Evolutionary conservation across 2,797 vertebrate species (phyloP).

Genomic region (Sternarchorhynchus goeldii): DNA sequence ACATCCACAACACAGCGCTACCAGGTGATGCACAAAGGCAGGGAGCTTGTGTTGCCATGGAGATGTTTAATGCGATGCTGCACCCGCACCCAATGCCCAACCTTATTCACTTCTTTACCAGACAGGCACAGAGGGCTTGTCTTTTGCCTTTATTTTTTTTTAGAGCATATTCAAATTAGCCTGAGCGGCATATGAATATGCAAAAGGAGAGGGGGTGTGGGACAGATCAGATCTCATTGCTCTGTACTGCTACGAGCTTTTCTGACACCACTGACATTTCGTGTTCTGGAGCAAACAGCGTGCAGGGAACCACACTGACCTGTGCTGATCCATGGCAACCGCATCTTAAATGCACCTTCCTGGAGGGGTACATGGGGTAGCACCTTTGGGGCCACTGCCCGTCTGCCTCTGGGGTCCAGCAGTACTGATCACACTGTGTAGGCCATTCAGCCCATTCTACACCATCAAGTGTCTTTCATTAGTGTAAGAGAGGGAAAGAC

Average conservation of each 20-base stretch:
- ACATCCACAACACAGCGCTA: constrained; percentile 15
- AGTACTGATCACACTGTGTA: background rate
- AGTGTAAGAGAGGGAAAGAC: background rate
- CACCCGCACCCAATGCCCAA: background rate
- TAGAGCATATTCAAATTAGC: constrained; percentile 55
- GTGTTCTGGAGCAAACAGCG: background rate
- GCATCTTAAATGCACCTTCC: constrained; percentile 23
- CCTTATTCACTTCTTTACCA: constrained; percentile 28
- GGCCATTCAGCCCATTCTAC: background rate
- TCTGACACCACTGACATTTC: constrained; percentile 55
- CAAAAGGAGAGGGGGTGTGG: constrained; percentile 17
- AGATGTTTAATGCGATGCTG: constrained; percentile 9
- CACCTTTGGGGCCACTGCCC: background rate
- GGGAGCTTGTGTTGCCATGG: constrained; percentile 8
- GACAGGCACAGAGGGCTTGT: constrained; percentile 35
- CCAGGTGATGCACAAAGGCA: constrained; percentile 43
- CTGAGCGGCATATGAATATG: constrained; percentile 52
- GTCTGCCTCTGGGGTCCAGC: too few species aligned
- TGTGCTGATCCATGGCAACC: constrained; percentile 16
- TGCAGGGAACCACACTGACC: constrained; percentile 29
- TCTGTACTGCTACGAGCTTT: constrained; percentile 55
- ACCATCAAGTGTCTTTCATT: constrained; percentile 54
- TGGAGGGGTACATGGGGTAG: background rate
- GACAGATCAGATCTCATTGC: constrained; percentile 55
- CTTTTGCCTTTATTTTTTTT: constrained; percentile 38